Evolutionary conservation across 1,140 invertebrate genomes (phyloP), one percentile per base, ranked within the genome.

Genomic region (Pseudomyrmex sp.): DNA sequence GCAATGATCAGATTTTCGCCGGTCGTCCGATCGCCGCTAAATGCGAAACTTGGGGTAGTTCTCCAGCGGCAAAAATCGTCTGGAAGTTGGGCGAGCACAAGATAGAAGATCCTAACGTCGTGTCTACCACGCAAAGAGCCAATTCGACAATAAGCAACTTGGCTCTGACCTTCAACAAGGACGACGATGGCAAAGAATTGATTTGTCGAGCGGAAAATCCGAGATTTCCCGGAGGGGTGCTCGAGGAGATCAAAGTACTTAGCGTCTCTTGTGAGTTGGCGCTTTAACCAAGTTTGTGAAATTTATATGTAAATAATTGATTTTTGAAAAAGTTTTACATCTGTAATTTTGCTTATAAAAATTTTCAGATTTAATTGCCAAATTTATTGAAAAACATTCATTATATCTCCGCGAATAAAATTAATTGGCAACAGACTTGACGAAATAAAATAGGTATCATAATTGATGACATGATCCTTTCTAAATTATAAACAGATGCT

Each of bases 121-220:
- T 95, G 69, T 94, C 95, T 15, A 91, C 91, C 23, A 93, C 90
- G 15, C 93, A 95, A 91, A 95, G 95, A 83, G 96, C 95, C 74
- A 97, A 97, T 91, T 95, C 96, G 58, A 97, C 97, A 12, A 96
- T 95, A 62, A 98, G 97, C 92, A 96, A 96, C 77, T 93, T 98
- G 73, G 96, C 95, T n/a, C 95, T 98, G 87, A 96, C 95, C 23
- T 96, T 97, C 35, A 95, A 95, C 35, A 96, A 96, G 84, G 96
- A 97, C 54, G 97, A 99, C 93, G 97, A 98, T 90, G 97, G 97
- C 26, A 97, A 97, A 85, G 96, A 96, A 86, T 95, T 98, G 68
- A 96, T 97, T 61, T 98, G 98, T 91, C 95, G 97, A 83, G 97
- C 98, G n/a, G 97, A 98, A 92, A 98, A 98, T 95, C 97, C 97